These are phyloP conservation scores for Cotesia congregata DNA, from an alignment of 2,888 invertebrate genomes.

Conservation along the genomic window DNA sequence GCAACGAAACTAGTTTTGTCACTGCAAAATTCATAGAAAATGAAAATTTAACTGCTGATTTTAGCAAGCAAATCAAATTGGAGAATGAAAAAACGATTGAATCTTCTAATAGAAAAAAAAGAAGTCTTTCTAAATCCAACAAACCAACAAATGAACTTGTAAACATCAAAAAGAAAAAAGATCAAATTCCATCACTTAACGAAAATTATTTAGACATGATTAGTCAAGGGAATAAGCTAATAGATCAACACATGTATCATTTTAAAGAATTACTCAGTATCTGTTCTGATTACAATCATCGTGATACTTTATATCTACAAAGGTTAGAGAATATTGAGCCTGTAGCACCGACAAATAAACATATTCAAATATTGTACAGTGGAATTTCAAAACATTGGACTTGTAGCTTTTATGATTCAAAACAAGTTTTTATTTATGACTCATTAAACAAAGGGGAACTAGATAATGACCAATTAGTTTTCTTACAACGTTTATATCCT, in stretches of 20 bases:
- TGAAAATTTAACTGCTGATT: too few species aligned
- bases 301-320: slow-evolving; percentile 21
- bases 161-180: too few species aligned
- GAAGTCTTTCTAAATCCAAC: too few species aligned
- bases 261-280: slow-evolving; percentile 18
- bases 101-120: too few species aligned
- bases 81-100: too few species aligned
- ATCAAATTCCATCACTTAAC: too few species aligned
- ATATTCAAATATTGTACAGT: slow-evolving; percentile 39
- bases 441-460: slow-evolving; percentile 27
- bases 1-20: too few species aligned
- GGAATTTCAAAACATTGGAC: slow-evolving; percentile 29
- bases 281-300: slow-evolving; percentile 23
- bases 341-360: slow-evolving; percentile 11
- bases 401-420: slow-evolving; percentile 32
- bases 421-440: slow-evolving; percentile 34
- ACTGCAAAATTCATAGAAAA: too few species aligned
- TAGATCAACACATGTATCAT: slow-evolving; percentile 29
- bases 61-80: too few species aligned
- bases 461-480: slow-evolving; percentile 26
- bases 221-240: slow-evolving; percentile 2
- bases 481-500: slow-evolving; percentile 18
- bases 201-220: background rate
- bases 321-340: slow-evolving; percentile 20
- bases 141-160: too few species aligned